Evolutionary conservation across 2,113 vertebrate species (phyloP), one percentile per base, ranked within the genome.

Genomic region (Hippocampus guttulatus): DNA sequence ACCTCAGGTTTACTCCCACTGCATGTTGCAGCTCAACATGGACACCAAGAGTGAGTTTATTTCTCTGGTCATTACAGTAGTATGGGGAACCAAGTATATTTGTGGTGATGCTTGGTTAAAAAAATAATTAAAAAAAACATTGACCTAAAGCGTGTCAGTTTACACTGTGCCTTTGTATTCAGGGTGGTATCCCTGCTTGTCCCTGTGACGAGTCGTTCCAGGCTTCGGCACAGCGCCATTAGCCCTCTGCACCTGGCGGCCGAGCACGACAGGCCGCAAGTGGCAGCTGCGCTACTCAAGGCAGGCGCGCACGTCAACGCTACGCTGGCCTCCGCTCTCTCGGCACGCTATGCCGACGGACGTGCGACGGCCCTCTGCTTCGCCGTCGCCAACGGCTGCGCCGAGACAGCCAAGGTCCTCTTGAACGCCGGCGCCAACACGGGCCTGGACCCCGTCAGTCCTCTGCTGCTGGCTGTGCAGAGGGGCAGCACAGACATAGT

Each of bases 211-310:
- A 98, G 96, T 69, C 94, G 95, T 64, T 91, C 91, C 33, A 91
- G 92, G 5, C 77, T 98, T 71, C 95, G 95, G 64, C 89, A 95
- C 12, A 95, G 95, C 0, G 93, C 94, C 55, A 91, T 98, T 90
- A 97, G 94, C 77, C 96, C 96, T 30, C 91, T 98, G 71, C 96
- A 98, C 85, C 79, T 98, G 67, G 95, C 96, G 0, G 95, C 96
- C 0, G 93, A 97, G 79, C 91, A 93, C 84, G 93, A 96, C 89
- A 90, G 92, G 0, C 92, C 93, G 54, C 77, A 74, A 0, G 91
- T 93, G 75, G 84, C 96, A 78, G 93, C 94, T 70, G 92, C 92
- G 68, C 92, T 98, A 21, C 93, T 98, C 2, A 90, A 91, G 41
- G 92, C 94, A 58, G 95, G 96, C 84, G 96, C 93, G 5, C 93